Base-by-base conservation (phyloP, 2,888 invertebrate species). In the Epinotia nisella region DNA sequence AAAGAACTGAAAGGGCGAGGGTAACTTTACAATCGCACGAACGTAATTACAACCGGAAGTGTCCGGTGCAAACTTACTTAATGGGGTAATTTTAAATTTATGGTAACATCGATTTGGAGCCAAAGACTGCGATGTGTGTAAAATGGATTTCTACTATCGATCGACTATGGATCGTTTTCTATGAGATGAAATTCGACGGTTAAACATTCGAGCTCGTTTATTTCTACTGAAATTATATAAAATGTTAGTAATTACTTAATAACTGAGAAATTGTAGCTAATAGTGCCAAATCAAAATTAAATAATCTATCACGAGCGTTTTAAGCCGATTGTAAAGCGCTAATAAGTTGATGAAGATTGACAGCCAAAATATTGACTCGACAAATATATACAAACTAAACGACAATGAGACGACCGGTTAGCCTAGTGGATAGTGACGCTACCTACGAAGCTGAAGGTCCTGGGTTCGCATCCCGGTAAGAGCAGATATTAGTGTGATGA, bases 1-100 rank as follows among this genome's bases (percentile, higher is more conserved):
- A 92, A 93, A 93, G 87, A 86, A 85, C 92, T 91, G 92, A 92
- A 93, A 90, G 92, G 90, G 88, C 61, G 88, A 86, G 85, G 82
- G 85, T 80, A 81, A 79, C 82, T 84, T 83, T 83, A 85, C 85
- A 87, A 86, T 85, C 85, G 87, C 88, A 88, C 85, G 85, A 83
- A 85, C 87, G 87, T 85, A 91, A 90, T 91, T 90, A 91, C 85
- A 81, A 80, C 41, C 72, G 39, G 59, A 76, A 74, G 75, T 67
- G 74, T 62, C 64, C 62, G 67, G 67, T 73, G 68, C 69, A 19
- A 73, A 73, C 61, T 69, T 69, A 51, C 68, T 49, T 61, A 64
- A 67, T 51, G 58, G 72, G 73, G 73, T 69, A 64, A 45, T 64
- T 73, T 73, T 69, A 73, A 73, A 69, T 73, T 69, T 69, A 73